Base-by-base conservation (phyloP, 2,888 invertebrate genomes). In the Cyclophora albipunctata region DNA sequence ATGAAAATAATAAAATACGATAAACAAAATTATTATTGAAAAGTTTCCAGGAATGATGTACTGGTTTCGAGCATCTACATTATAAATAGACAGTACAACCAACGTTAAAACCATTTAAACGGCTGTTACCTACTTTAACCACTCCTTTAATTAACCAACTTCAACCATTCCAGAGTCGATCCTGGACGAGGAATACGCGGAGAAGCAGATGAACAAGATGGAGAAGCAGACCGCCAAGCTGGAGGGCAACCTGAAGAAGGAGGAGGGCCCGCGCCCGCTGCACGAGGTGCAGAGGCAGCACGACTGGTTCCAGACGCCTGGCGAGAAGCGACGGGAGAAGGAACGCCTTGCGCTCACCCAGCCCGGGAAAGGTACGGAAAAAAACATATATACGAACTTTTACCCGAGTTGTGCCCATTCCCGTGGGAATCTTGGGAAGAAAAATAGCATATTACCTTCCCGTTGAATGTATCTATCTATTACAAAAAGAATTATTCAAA, bases 281-380 rank as follows among this genome's bases (percentile, higher is more conserved):
- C 57, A 80, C 50, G 79, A 81, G 57, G 73, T 80, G 5, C 78
- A 84, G 60, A 57, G 86, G 5, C 81, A 81, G 54, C 88, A 93
- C 62, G 90, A 91, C 47, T 98, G 98, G 98, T 98, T 98, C 90
- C 97, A 98, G 81, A 92, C 93, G 0, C 92, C 91, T 4, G 92
- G 91, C 58, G 93, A 98, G 75, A 92, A 96, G 58, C 91, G 93
- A 65, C 91, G 92, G 6, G 96, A 95, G 71, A 94, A 95, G 69
- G 92, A 93, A 69, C 83, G 91, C 3, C 75, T 93, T 0, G 83
- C 91, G 0, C 67, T 92, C 2, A 80, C 79, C 45, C 82, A 79
- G 51, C 72, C 60, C 0, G 84, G 79, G 50, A 83, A 82, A 78
- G 80, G 84, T 84, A 58, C 20, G 20, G 20, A 20, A 20, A 20